Evolutionary conservation across 2,797 vertebrate species (phyloP).

Genomic region (Jordanella pulchra): DNA sequence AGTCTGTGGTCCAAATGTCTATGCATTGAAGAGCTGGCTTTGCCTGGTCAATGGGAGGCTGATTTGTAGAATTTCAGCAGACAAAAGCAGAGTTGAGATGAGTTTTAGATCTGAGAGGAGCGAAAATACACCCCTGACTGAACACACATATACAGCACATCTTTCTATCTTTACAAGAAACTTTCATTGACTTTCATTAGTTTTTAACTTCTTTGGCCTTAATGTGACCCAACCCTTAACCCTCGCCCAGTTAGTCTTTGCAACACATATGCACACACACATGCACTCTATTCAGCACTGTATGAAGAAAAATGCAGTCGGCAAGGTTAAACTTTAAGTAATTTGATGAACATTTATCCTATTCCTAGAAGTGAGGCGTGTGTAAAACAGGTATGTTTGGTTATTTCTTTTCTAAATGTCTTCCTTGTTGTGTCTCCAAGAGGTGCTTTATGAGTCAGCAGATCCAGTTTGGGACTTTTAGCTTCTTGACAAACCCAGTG

Average conservation of each 20-base stretch:
- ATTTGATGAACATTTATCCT: constrained; percentile 83
- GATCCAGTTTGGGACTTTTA: constrained; percentile 66
- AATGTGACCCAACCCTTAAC: too few species aligned
- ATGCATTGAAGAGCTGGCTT: neutral
- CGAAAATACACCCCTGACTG: neutral
- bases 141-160: neutral
- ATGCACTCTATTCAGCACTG: constrained; percentile 88
- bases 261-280: constrained; percentile 26
- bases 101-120: neutral
- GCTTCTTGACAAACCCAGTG: constrained; percentile 84
- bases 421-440: constrained; percentile 57
- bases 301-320: constrained; percentile 73
- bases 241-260: too few species aligned
- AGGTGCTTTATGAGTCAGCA: constrained; percentile 54
- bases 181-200: too few species aligned
- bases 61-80: too few species aligned
- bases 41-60: neutral
- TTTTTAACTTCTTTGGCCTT: too few species aligned
- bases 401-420: constrained; percentile 53
- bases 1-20: neutral
- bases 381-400: constrained; percentile 75
- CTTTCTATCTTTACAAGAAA: too few species aligned
- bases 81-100: neutral
- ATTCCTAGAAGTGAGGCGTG: constrained; percentile 70
- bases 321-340: constrained; percentile 77